These are phyloP conservation scores for Malacosoma neustria DNA, from an alignment of 2,888 invertebrate genomes.

Conservation along the genomic window DNA sequence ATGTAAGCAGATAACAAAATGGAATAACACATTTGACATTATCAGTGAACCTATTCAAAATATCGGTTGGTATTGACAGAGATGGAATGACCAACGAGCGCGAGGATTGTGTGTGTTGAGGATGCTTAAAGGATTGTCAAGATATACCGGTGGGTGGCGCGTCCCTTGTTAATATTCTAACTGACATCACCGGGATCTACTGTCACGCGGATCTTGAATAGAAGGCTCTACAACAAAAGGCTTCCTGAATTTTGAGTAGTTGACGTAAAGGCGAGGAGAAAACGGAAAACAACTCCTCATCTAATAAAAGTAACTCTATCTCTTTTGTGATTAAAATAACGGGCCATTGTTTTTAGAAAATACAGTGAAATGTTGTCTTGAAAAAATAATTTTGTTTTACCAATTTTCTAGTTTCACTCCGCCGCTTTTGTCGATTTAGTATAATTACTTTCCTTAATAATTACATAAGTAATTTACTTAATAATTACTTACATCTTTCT, in stretches of 20 bases:
- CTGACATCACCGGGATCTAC: conserved; percentile 46
- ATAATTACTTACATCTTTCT: too few species aligned
- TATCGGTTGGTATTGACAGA: conserved; percentile 20
- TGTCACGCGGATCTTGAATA: conserved; percentile 57
- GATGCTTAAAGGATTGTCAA: conserved; percentile 43
- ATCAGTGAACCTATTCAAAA: conserved; percentile 22
- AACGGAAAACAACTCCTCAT: conserved; percentile 24
- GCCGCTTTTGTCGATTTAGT: too few species aligned
- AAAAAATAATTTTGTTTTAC: conserved; percentile 22
- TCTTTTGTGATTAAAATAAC: conserved; percentile 32
- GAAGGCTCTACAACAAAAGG: conserved; percentile 49
- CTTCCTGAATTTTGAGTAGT: conserved; percentile 56
- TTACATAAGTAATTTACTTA: too few species aligned
- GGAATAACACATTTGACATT: conserved; percentile 10
- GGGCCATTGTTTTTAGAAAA: conserved; percentile 13
- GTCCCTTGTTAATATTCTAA: conserved; percentile 59
- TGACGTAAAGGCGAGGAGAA: conserved; percentile 32
- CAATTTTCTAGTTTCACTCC: too few species aligned
- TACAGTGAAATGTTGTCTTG: conserved; percentile 8
- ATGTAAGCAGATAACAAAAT: too few species aligned
- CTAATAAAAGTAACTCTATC: conserved; percentile 32
- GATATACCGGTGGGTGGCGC: conserved; percentile 28
- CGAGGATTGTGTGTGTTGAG: conserved; percentile 9
- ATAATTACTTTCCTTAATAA: too few species aligned
- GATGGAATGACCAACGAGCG: conserved; percentile 8